Evolutionary conservation across 2,113 vertebrate species (phyloP).

Genomic region (Amazona vittata): DNA sequence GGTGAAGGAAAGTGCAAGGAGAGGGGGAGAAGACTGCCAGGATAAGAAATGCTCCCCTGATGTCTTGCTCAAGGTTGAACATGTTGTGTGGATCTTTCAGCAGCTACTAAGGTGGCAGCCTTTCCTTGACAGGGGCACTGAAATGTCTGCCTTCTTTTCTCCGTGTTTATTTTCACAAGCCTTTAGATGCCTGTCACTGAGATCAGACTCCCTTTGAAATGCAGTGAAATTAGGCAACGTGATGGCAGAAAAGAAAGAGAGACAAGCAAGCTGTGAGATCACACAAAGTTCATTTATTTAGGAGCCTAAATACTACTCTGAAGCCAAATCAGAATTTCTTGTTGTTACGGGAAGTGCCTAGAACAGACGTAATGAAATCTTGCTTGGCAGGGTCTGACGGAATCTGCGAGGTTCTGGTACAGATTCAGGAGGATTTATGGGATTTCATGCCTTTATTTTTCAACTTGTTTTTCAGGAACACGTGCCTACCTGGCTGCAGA

Average conservation of each 20-base stretch:
- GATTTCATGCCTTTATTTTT: not conserved
- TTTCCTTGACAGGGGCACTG: not conserved
- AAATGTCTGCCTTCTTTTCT: not conserved
- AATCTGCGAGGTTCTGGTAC: slow-evolving; percentile 34
- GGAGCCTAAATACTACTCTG: slow-evolving; percentile 49
- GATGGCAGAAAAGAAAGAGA: slow-evolving; percentile 47
- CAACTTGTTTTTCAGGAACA: slow-evolving; percentile 78
- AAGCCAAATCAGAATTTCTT: slow-evolving; percentile 58
- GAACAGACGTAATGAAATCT: slow-evolving; percentile 50
- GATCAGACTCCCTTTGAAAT: slow-evolving; percentile 6
- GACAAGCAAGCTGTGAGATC: slow-evolving; percentile 67
- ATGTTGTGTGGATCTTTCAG: not conserved
- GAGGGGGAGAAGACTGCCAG: not conserved
- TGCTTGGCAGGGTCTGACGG: slow-evolving; percentile 14
- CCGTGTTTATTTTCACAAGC: slow-evolving; percentile 1
- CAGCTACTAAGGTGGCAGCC: not conserved
- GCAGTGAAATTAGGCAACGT: not conserved
- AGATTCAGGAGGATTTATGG: slow-evolving; percentile 10
- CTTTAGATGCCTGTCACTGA: not conserved
- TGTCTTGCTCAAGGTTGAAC: not conserved
- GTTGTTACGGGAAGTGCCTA: slow-evolving; percentile 16
- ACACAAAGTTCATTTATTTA: slow-evolving; percentile 54
- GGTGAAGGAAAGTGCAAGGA: not conserved
- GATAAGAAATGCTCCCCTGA: not conserved
- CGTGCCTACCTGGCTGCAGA: slow-evolving; percentile 92